Evolutionary conservation across 1,140 invertebrate genomes (phyloP), one percentile per base, ranked within the genome.

Genomic region (Mercenaria mercenaria): DNA sequence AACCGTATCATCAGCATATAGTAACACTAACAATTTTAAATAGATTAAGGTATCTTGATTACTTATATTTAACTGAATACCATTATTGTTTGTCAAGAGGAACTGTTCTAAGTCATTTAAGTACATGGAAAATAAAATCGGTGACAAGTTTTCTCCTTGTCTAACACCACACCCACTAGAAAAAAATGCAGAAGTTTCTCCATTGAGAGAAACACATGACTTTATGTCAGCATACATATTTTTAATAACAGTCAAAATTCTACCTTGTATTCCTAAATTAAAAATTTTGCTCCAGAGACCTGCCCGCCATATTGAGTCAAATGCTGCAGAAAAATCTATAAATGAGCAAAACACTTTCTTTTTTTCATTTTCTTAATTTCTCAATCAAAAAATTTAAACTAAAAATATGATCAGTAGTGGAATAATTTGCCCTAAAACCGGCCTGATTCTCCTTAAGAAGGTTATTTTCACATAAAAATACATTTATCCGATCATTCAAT

Each of bases 41-140:
- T 11, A 50, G 4, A 13, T 11, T 11, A 77, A 10, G 15, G 74
- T 26, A 23, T 77, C 74, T 10, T 77, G 37, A 20, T 15, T 32
- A 47, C 43, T 77, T 41, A 50, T 47, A 47, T 77, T 47, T 6
- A 77, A 4, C 26, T 47, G 18, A 10, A 77, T 26, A 29, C 74
- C 64, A 47, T 43, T 15, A 15, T 13, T 43, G 1, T 23, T 67
- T 4, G 8, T 1, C 2, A 23, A 39, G 8, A 67, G n/a, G 23
- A n/a, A 39, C 8, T 56, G 20, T 37, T 85, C 64, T 6, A 85
- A 26, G 18, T 85, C 82, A 74, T 85, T 85, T 15, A 74, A 50
- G 26, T 67, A 85, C 6, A 85, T 20, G 39, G 43, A 72, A 26
- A 85, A 72, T 11, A 85, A 29, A 13, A 85, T 29, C 18, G 61